Conservation (phyloP, 2,113 vertebrate species). For the Tyrannus savana region DNA sequence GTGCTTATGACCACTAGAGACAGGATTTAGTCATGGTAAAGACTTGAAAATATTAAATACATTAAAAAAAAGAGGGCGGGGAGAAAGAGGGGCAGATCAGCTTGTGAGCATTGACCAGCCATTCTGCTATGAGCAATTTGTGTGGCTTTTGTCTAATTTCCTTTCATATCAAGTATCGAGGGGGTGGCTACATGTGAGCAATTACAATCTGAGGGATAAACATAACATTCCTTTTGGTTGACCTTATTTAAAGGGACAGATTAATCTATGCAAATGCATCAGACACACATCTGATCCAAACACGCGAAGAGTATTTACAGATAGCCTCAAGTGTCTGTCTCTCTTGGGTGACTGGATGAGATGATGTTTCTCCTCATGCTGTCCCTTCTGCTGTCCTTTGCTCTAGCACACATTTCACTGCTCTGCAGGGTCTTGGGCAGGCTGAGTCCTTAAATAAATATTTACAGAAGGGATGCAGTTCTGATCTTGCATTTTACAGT, state of each 20-base stretch:
- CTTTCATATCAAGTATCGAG: neutral
- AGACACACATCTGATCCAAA: neutral
- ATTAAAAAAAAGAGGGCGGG: neutral
- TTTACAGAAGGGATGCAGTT: neutral
- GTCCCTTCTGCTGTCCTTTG: neutral
- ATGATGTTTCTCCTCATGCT: neutral
- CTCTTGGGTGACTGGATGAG: neutral
- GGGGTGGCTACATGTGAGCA: neutral
- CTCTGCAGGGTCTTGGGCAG: rapidly evolving
- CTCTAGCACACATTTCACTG: rapidly evolving
- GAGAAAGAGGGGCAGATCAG: neutral
- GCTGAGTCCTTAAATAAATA: neutral
- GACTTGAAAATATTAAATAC: neutral
- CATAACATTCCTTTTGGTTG: neutral
- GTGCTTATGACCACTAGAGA: neutral
- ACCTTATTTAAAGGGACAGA: neutral
- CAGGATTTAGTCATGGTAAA: neutral
- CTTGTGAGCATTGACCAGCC: neutral
- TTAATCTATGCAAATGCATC: neutral
- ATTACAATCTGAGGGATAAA: neutral
- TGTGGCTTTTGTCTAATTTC: neutral
- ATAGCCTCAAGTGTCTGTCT: neutral
- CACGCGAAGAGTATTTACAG: neutral
- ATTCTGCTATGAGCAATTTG: neutral
- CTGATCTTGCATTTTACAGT: neutral